These are phyloP conservation scores for Artibeus lituratus DNA, from an alignment of 2,797 vertebrate genomes.

Conservation along the genomic window DNA sequence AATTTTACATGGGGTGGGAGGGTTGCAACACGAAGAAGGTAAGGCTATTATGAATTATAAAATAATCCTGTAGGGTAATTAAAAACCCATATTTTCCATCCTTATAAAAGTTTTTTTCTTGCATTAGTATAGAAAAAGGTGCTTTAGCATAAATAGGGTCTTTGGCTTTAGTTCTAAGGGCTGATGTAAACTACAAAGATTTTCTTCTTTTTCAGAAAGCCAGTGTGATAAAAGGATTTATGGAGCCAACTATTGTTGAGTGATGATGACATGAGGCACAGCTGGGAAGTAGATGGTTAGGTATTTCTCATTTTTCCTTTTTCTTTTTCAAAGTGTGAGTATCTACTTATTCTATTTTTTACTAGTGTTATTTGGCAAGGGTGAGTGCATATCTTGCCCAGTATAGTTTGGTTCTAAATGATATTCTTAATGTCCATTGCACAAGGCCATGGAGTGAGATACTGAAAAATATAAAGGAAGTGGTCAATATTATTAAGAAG, in stretches of 20 bases:
- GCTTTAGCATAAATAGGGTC: not conserved
- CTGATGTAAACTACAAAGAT: not conserved
- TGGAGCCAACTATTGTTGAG: not conserved
- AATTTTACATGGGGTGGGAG: slow-evolving; percentile 1
- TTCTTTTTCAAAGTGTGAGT: not conserved
- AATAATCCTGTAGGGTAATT: not conserved
- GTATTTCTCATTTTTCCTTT: slow-evolving; percentile 2
- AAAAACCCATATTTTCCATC: slow-evolving; percentile 18
- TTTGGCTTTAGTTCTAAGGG: not conserved
- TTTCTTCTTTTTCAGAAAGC: not conserved
- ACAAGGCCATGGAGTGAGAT: not conserved
- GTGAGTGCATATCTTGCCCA: not conserved
- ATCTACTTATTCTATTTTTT: slow-evolving; percentile 11
- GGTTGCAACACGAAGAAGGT: not conserved
- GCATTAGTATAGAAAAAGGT: not conserved
- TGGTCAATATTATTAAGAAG: not conserved
- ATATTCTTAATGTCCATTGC: not conserved
- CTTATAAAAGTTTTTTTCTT: not conserved
- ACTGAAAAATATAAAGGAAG: not conserved
- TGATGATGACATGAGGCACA: not conserved
- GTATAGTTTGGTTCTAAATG: not conserved
- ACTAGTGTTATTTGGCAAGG: not conserved
- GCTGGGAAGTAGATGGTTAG: not conserved
- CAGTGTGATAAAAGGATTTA: slow-evolving; percentile 10
- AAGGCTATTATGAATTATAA: slow-evolving; percentile 2